Evolutionary conservation across 2,888 invertebrate genomes (phyloP), one percentile per base, ranked within the genome.

Genomic region (Stenotaenia linearis): DNA sequence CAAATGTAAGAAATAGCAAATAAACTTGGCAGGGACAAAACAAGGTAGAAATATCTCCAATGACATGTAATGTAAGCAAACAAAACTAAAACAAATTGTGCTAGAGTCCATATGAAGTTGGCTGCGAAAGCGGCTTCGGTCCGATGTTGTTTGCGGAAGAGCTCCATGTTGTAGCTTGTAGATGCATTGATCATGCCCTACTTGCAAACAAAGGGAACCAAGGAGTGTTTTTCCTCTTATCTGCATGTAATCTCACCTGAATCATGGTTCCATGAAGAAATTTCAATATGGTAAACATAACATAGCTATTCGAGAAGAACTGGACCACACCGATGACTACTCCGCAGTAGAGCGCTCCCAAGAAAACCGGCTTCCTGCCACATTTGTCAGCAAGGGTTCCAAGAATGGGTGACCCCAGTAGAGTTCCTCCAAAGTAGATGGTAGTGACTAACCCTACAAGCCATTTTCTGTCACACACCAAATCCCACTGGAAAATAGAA

Each of bases 211-310:
- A 35, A 45, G 21, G 23, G 1, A 77, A 12, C 4, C 1, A 37
- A 45, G 3, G 12, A 18, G 32, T 35, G 0, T 18, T 10, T 75
- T 35, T 56, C 4, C 6, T 4, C 4, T 56, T 56, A 50, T 50
- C n/a, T 50, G 6, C 18, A n/a, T n/a, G 5, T 1, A 25, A 21
- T 3, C 10, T 25, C 15, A 78, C 78, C 78, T 78, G 78, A 28
- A 78, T 78, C 30, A 78, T 30, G 28, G 56, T 78, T 32, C 78
- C 78, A 78, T 78, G 78, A 37, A 56, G 32, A 32, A 78, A 61
- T 35, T 78, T 78, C 12, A 78, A 18, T 12, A 56, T 56, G 7
- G 69, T 30, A 28, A 78, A 78, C 78, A 78, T 78, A 5, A 32
- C 28, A n/a, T 28, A 78, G 61, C 61, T 78, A 7, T 28, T 30